These are phyloP conservation scores for Drosophila demipolita DNA, from an alignment of 2,888 invertebrate species.

Conservation along the genomic window DNA sequence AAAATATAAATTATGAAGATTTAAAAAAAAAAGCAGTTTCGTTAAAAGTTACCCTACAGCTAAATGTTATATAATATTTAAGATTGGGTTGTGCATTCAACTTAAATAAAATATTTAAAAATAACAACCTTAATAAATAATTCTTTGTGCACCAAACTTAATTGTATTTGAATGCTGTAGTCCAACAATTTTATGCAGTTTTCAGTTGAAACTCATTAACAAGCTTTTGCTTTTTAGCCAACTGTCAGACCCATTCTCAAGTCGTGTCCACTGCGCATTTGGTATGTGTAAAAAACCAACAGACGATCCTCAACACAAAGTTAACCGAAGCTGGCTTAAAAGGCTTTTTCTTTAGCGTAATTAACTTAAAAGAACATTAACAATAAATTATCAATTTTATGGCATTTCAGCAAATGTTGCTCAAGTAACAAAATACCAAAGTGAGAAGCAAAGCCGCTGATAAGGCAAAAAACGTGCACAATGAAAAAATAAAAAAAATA, in stretches of 20 bases:
- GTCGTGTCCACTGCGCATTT: not conserved
- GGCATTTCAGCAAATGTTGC: slow-evolving; percentile 63
- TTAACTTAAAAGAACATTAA: slow-evolving; percentile 70
- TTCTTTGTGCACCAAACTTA: no score
- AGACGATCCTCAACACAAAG: slow-evolving; percentile 28
- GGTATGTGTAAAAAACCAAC: not conserved
- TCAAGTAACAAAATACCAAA: slow-evolving; percentile 23
- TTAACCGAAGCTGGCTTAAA: slow-evolving; percentile 41
- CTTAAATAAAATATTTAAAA: not conserved
- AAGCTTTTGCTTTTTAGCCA: not conserved
- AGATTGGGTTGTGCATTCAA: not conserved
- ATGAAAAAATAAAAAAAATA: slow-evolving; percentile 32
- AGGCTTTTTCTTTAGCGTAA: slow-evolving; percentile 62
- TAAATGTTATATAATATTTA: not conserved
- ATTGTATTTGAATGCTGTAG: not conserved
- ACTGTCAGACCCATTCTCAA: not conserved
- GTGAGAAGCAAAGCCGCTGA: slow-evolving; percentile 51
- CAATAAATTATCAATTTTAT: slow-evolving; percentile 74
- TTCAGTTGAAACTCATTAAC: slow-evolving; percentile 13
- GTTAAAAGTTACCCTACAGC: not conserved
- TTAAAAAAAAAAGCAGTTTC: not conserved
- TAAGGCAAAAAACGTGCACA: slow-evolving; percentile 56
- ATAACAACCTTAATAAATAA: not conserved
- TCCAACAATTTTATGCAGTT: slow-evolving; percentile 6
- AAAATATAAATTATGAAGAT: not conserved